Percentiles rank a stretch among this genome's conserved stretches.
These are phyloP conservation scores for Eurytoma californica DNA, from an alignment of 2,888 invertebrate species.

Conservation along the genomic window DNA sequence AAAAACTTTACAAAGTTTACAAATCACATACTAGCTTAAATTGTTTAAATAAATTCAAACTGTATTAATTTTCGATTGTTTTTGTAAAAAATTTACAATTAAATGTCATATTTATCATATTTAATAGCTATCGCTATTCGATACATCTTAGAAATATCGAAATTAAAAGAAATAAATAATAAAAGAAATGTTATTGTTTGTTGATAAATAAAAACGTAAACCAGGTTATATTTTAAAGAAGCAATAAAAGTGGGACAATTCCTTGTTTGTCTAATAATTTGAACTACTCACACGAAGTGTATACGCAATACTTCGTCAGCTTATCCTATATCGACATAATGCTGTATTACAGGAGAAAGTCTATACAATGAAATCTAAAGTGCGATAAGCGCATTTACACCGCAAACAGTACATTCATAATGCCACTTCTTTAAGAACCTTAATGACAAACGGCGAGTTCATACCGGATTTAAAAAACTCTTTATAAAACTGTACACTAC, in stretches of 20 bases:
- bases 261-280: conserved; percentile 22
- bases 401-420: conserved; percentile 53
- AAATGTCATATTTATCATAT: neutral
- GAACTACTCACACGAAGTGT: conserved; percentile 35
- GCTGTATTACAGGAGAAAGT: conserved; percentile 53
- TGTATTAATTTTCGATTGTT: conserved; percentile 8
- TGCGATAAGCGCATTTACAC: conserved; percentile 41
- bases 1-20: conserved; percentile 56
- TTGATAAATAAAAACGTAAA: conserved; percentile 24
- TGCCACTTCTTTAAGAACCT: conserved; percentile 56
- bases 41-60: conserved; percentile 18
- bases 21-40: conserved; percentile 55
- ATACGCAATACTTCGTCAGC: conserved; percentile 27
- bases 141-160: too few species aligned
- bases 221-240: conserved; percentile 20
- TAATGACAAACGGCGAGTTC: conserved; percentile 53
- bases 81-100: conserved; percentile 18
- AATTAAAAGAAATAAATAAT: neutral
- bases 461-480: conserved; percentile 52
- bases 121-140: too few species aligned
- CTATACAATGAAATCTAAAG: conserved; percentile 56
- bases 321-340: conserved; percentile 58
- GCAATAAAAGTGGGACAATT: conserved; percentile 43
- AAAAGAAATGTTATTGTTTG: conserved; percentile 9
- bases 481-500: conserved; percentile 58